A percentile compares a stretch with the other conserved stretches of the same genome.
Evolutionary conservation across 2,113 vertebrate species (phyloP).

Genomic region (Pampusana beccarii): DNA sequence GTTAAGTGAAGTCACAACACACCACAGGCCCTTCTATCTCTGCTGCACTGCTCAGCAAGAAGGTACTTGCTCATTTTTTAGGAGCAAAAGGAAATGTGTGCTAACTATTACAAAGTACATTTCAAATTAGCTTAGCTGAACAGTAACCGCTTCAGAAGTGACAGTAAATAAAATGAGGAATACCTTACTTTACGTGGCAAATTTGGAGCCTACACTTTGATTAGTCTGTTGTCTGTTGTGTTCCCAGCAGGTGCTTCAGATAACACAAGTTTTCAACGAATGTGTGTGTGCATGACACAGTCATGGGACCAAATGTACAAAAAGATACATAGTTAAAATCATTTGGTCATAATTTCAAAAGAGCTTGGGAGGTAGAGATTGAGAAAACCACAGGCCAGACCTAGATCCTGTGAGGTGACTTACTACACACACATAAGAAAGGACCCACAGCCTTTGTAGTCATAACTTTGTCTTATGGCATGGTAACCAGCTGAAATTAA

Average conservation of each 20-base stretch:
- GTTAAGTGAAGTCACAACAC: conserved; percentile 27
- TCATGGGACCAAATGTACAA: background rate
- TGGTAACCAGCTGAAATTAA: background rate
- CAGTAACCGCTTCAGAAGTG: background rate
- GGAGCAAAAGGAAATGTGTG: background rate
- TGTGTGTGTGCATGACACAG: background rate
- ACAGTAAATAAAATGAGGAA: background rate
- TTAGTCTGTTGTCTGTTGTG: background rate
- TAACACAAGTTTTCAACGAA: background rate
- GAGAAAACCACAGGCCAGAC: background rate
- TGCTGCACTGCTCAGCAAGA: background rate
- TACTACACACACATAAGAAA: background rate
- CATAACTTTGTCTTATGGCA: background rate
- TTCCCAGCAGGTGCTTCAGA: background rate
- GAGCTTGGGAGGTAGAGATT: background rate
- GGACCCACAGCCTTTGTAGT: background rate
- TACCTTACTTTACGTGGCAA: background rate
- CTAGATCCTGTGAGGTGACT: background rate
- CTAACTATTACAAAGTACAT: background rate
- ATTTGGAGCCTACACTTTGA: background rate
- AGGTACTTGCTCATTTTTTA: background rate
- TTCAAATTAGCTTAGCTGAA: background rate
- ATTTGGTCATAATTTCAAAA: background rate
- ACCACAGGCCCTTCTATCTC: background rate
- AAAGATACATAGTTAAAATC: background rate